Conservation (phyloP, 2,888 invertebrate genomes). For the Emmelina monodactyla region DNA sequence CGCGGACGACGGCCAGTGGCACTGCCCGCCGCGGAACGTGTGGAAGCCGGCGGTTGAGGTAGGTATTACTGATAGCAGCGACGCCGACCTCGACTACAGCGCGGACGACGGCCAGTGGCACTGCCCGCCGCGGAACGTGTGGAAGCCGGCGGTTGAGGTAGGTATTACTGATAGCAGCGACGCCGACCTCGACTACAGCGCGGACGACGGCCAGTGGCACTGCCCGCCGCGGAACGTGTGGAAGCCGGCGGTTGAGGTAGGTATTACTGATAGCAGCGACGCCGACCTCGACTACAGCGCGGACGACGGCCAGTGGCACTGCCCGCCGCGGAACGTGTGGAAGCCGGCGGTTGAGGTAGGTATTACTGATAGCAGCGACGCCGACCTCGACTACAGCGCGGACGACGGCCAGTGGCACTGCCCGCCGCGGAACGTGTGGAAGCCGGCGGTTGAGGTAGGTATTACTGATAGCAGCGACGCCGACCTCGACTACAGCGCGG, state of each 20-base stretch:
- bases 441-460: constrained; percentile 44
- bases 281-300: constrained; percentile 49
- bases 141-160: constrained; percentile 40
- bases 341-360: constrained; percentile 46
- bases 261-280: constrained; percentile 56
- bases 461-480: constrained; percentile 55
- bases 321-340: constrained; percentile 33
- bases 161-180: constrained; percentile 58
- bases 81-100: constrained; percentile 50
- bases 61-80: constrained; percentile 55
- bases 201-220: constrained; percentile 48
- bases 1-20: constrained; percentile 46
- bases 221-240: constrained; percentile 35
- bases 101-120: constrained; percentile 50
- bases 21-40: constrained; percentile 36
- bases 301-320: constrained; percentile 49
- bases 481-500: constrained; percentile 49
- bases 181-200: constrained; percentile 47
- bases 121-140: constrained; percentile 34
- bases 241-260: constrained; percentile 43
- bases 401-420: constrained; percentile 51
- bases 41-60: constrained; percentile 41
- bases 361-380: constrained; percentile 54
- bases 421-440: constrained; percentile 34
- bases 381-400: constrained; percentile 48